A percentile compares a stretch with the other conserved stretches of the same genome.
Conservation (phyloP, 2,888 invertebrate species). For the Eristalinus sepulchralis region DNA sequence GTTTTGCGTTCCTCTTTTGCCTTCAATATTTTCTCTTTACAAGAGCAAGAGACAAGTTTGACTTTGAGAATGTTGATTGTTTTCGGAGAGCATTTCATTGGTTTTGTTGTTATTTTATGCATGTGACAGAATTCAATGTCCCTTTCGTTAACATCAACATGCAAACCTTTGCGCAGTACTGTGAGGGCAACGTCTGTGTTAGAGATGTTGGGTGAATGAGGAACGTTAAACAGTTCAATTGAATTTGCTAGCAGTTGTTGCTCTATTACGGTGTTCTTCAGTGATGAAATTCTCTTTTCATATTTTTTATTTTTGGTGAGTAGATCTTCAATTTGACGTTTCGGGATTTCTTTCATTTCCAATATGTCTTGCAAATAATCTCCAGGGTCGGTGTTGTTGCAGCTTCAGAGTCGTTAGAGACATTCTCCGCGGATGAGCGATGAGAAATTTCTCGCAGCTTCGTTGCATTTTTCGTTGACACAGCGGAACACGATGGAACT, state of each 20-base stretch:
- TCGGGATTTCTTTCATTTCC: neutral
- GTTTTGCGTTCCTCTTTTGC: constrained; percentile 8
- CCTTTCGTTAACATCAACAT: neutral
- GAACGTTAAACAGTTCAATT: too few species aligned
- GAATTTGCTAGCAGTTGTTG: too few species aligned
- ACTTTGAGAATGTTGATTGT: constrained; percentile 5
- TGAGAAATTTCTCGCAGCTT: neutral
- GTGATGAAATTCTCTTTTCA: constrained; percentile 6
- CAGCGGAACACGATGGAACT: constrained; percentile 4
- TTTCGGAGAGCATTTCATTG: neutral
- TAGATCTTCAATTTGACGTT: constrained; percentile 4
- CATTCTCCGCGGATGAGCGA: neutral
- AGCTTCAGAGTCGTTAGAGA: neutral
- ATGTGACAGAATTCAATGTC: constrained; percentile 8
- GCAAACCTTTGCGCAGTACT: neutral
- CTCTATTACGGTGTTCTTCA: neutral
- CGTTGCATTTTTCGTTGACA: too few species aligned
- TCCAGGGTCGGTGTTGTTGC: neutral
- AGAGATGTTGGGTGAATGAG: neutral
- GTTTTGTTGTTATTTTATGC: constrained; percentile 5
- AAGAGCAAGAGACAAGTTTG: neutral
- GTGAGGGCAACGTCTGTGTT: neutral
- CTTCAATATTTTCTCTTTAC: constrained; percentile 1
- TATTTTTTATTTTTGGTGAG: constrained; percentile 3
- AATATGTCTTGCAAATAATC: neutral